Conservation (phyloP, 2,888 invertebrate species). For the Tetrapedia diversipes region DNA sequence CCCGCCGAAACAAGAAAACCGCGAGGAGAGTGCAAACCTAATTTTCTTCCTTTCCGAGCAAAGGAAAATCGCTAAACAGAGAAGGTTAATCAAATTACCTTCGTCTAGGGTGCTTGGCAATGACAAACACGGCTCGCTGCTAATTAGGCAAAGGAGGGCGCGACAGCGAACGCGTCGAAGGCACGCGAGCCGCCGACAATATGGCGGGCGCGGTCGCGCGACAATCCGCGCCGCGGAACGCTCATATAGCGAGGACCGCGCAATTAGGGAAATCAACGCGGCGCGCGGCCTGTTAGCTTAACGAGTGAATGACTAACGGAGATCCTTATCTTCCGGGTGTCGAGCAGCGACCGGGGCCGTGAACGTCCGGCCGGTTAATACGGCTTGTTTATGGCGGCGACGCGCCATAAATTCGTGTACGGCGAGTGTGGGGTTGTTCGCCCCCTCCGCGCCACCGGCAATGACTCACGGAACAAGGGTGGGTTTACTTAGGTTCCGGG, state of each 20-base stretch:
- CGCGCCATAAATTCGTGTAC: conserved; percentile 71
- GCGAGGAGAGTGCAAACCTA: no score
- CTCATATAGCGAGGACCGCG: conserved; percentile 53
- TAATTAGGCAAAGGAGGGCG: conserved; percentile 32
- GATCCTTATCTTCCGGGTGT: conserved; percentile 72
- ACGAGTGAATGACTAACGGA: conserved; percentile 75
- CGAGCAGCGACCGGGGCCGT: conserved; percentile 47
- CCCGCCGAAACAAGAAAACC: no score
- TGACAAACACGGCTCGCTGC: conserved; percentile 6
- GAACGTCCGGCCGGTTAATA: conserved; percentile 72
- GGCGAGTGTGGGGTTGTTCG: conserved; percentile 56
- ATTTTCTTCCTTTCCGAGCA: no score
- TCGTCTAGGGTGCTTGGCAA: not conserved
- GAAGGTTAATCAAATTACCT: conserved; percentile 17
- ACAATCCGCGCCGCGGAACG: conserved; percentile 27
- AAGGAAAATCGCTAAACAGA: no score
- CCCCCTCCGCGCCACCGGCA: conserved; percentile 43
- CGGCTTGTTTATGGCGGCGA: conserved; percentile 77
- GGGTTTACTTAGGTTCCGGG: conserved; percentile 56
- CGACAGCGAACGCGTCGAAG: not conserved
- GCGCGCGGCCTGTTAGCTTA: conserved; percentile 67
- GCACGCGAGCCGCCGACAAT: conserved; percentile 31
- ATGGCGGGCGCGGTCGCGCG: conserved; percentile 12
- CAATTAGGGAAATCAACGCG: conserved; percentile 74
- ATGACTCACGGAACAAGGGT: conserved; percentile 65